A percentile compares a stretch with the other conserved stretches of the same genome.
Evolutionary conservation across 35 echinoderm and acorn worm genomes (phyloP).

Genomic region (Lytechinus pictus): DNA sequence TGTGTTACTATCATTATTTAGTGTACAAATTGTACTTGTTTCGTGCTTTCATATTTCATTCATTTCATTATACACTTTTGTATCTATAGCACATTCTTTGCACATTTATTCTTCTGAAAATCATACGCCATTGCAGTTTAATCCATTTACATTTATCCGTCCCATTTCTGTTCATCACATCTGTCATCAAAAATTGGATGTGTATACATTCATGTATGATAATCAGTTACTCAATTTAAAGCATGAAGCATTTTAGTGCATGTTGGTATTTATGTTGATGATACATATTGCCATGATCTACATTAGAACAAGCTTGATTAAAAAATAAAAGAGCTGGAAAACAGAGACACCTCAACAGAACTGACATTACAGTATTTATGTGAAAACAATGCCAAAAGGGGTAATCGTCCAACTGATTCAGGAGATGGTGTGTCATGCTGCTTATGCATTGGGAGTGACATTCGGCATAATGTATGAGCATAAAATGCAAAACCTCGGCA

Average conservation of each 20-base stretch:
- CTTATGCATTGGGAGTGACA: too few species aligned
- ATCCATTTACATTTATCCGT: background rate
- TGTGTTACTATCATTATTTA: background rate
- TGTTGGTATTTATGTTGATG: background rate
- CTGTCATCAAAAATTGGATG: background rate
- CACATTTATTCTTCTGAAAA: background rate
- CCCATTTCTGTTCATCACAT: background rate
- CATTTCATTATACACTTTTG: background rate
- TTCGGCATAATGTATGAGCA: too few species aligned
- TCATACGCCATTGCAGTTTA: background rate
- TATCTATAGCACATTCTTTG: background rate
- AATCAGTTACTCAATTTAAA: background rate
- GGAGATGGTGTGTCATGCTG: too few species aligned
- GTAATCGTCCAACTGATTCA: too few species aligned
- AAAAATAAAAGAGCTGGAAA: too few species aligned
- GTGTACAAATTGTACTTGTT: background rate
- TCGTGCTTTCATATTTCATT: background rate
- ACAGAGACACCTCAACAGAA: too few species aligned
- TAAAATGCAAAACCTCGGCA: too few species aligned
- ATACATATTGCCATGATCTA: background rate
- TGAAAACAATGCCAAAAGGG: too few species aligned
- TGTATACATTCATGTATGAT: background rate
- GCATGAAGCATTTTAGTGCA: conserved; percentile 2
- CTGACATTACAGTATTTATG: too few species aligned
- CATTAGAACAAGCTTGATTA: too few species aligned